Evolutionary conservation across 2,113 vertebrate species (phyloP).

Genomic region (Propithecus coquereli): DNA sequence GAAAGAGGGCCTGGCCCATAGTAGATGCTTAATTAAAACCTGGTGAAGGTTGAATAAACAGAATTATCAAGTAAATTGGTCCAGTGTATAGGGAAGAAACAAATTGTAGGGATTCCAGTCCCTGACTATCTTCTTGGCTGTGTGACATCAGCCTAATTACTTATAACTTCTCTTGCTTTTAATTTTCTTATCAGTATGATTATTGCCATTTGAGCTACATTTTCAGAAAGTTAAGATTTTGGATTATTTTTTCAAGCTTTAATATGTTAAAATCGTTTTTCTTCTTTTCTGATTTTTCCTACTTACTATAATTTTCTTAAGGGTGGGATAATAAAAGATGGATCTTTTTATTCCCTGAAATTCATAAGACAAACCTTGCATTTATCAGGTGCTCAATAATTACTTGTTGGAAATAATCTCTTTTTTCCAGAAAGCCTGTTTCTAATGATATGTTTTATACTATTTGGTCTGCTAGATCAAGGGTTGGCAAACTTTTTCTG

Average conservation of each 20-base stretch:
- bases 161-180: neutral
- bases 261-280: neutral
- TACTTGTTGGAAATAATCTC: neutral
- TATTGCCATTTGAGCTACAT: neutral
- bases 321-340: neutral
- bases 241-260: neutral
- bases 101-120: accelerated
- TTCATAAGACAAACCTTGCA: neutral
- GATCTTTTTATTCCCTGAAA: neutral
- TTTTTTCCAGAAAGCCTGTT: neutral
- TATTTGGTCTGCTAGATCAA: neutral
- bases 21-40: neutral
- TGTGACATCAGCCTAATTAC: neutral
- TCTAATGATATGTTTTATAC: neutral
- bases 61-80: neutral
- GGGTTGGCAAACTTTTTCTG: neutral
- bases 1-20: accelerated
- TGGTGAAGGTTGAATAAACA: neutral
- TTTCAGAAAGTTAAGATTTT: neutral
- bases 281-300: neutral
- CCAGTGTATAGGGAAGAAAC: accelerated
- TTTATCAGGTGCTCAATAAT: neutral
- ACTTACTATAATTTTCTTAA: neutral
- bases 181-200: neutral
- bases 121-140: neutral